Evolutionary conservation across 2,797 vertebrate species (phyloP), one percentile per base, ranked within the genome.

Genomic region (Merluccius polli): DNA sequence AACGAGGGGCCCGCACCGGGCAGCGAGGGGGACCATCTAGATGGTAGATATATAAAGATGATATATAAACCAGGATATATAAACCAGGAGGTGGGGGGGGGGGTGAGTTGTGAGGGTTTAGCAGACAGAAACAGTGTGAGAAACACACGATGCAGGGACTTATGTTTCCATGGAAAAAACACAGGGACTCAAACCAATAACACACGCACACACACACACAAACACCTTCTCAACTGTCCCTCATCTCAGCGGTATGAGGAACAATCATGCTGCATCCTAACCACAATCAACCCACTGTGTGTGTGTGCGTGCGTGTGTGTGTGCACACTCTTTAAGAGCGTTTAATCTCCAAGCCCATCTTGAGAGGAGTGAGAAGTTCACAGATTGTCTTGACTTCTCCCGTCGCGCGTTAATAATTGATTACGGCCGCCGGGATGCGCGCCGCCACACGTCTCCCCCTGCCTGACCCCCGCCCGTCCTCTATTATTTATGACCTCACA

Each of bases 401-500:
- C 87, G 91, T 92, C 91, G 87, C 86, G 80, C 87, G 92, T 94
- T 87, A 94, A 95, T 94, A 93, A 95, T 94, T 93, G 91, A 93
- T 93, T 84, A 86, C 79, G 85, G 85, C 87, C 87, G 86, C 81
- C 80, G 88, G 87, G 86, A 88, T 84, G 82, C 87, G 71, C 83
- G 80, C 82, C 67, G 84, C 79, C 85, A 84, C 91, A 90, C 52
- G 21, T 59, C 52, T 9, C 84, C 84, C 85, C 85, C 84, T 85
- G 78, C 81, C 89, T 90, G 90, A 94, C 92, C 92, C 92, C 86
- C 79, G 44, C 77, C 82, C 44, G 77, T 94, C 87, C 91, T 97
- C 92, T 89, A 97, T 97, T 97, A 98, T 97, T 97, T 93, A 97
- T 97, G 88, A 89, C 86, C 82, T 3, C 59, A 59, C 48, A 59